Evolutionary conservation across 2,888 invertebrate genomes (phyloP), one percentile per base, ranked within the genome.

Genomic region (Drosophila emarginata): DNA sequence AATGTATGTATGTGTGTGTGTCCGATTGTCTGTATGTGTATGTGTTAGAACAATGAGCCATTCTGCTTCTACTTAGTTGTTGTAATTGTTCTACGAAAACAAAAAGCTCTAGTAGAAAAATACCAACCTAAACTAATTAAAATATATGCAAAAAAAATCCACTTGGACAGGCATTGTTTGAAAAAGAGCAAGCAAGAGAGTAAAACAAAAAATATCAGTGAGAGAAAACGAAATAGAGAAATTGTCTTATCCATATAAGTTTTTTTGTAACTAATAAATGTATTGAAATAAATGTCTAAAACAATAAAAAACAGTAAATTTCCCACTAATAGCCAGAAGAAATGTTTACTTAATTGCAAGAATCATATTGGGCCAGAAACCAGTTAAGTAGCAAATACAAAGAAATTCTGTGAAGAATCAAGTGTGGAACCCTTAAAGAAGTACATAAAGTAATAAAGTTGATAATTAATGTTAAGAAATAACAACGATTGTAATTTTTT

Each of bases 131-230:
- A 64, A 61, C 40, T 39, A 57, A 61, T 58, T 40, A 56, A 56
- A 60, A 67, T 37, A 67, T 74, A 66, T 73, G 5, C 4, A 26
- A 32, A 74, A 58, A 37, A 70, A 73, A 65, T 77, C 76, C 74
- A 72, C 67, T 76, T 58, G 70, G 57, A 56, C 58, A 51, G 51
- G 11, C 58, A 37, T 61, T 64, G 61, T 77, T 40, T 59, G 54
- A 18, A 9, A 50, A 36, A 23, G 23, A 45, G 18, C 4, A 2
- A 45, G 11, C 45, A 45, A 21, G 12, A 4, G 0, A 21, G 5
- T 1, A 1, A 12, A 6, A 21, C 11, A 37, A 0, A 37, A 4
- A 37, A n/a, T n/a, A 37, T n/a, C 4, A 37, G 37, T 32, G 11
- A 32, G 11, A 32, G n/a, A n/a, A 37, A 37, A 37, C 21, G 21